phyloP scores from a whole-genome alignment of 1,140 invertebrate genomes.

The Parasteatoda tepidariorum region DNA sequence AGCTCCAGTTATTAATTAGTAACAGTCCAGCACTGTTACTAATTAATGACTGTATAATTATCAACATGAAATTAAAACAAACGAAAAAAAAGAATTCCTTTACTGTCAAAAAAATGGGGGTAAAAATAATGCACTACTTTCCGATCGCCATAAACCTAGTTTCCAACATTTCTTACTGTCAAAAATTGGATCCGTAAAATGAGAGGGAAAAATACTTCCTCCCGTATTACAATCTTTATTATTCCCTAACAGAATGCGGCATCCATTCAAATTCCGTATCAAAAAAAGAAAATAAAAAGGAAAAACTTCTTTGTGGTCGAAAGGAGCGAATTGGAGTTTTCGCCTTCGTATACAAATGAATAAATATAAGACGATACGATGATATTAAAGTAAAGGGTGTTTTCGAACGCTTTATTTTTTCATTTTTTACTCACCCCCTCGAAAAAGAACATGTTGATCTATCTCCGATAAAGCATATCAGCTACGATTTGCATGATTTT shows the following conservation, averaged over 20 bases:
- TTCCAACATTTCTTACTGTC: background rate
- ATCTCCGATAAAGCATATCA: slow-evolving; percentile 45
- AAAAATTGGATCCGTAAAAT: slow-evolving; percentile 21
- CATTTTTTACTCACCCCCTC: background rate
- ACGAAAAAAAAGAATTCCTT: too few species aligned
- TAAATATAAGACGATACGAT: slow-evolving; percentile 48
- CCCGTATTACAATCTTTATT: slow-evolving; percentile 36
- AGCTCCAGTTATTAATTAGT: too few species aligned
- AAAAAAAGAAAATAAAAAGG: background rate
- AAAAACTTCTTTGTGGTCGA: slow-evolving; percentile 18
- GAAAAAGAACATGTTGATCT: slow-evolving; percentile 39
- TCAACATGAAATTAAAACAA: too few species aligned
- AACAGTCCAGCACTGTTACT: too few species aligned
- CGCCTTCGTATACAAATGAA: slow-evolving; percentile 42
- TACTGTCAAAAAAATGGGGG: background rate
- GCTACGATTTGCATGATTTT: slow-evolving; percentile 22
- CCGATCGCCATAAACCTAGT: background rate
- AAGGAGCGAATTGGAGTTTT: slow-evolving; percentile 4
- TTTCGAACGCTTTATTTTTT: slow-evolving; percentile 12
- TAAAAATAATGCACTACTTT: background rate
- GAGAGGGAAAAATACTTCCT: slow-evolving; percentile 21
- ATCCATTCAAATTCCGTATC: slow-evolving; percentile 2
- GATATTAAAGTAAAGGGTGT: background rate
- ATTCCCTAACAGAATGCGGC: slow-evolving; percentile 35
- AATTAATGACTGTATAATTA: too few species aligned